Evolutionary conservation across 2,888 invertebrate genomes (phyloP).

Genomic region (Atrina japonica): DNA sequence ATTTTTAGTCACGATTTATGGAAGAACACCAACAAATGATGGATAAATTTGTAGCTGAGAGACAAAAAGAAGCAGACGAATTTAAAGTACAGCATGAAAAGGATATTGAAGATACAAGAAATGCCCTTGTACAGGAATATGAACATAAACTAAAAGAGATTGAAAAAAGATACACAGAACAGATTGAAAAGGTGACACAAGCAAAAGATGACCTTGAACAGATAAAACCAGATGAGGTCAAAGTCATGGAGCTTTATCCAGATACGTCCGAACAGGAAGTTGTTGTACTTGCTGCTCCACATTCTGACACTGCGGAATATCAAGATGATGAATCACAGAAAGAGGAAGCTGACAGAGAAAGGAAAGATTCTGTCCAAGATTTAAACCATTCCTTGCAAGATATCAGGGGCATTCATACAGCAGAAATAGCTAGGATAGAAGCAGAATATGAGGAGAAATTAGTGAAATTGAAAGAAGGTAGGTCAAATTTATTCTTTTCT

Average conservation of each 20-base stretch:
- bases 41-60: slow-evolving; percentile 58
- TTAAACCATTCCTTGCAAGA: slow-evolving; percentile 24
- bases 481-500: neutral
- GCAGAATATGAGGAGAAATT: slow-evolving; percentile 53
- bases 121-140: slow-evolving; percentile 49
- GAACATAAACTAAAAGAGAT: slow-evolving; percentile 35
- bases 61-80: slow-evolving; percentile 59
- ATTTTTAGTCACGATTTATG: slow-evolving; percentile 56
- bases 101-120: slow-evolving; percentile 54
- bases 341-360: slow-evolving; percentile 43
- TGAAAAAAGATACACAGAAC: slow-evolving; percentile 35
- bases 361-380: slow-evolving; percentile 35
- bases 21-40: slow-evolving; percentile 57
- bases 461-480: slow-evolving; percentile 55
- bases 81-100: slow-evolving; percentile 54
- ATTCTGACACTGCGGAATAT: slow-evolving; percentile 25
- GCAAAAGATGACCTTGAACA: neutral
- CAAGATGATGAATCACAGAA: slow-evolving; percentile 8
- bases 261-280: too few relatives aligned
- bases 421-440: slow-evolving; percentile 42
- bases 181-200: slow-evolving; percentile 25
- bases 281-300: too few relatives aligned
- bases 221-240: neutral
- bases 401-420: slow-evolving; percentile 23
- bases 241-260: too few relatives aligned